These are phyloP conservation scores for Bucorvus abyssinicus DNA, from an alignment of 2,797 vertebrate species.

Conservation along the genomic window DNA sequence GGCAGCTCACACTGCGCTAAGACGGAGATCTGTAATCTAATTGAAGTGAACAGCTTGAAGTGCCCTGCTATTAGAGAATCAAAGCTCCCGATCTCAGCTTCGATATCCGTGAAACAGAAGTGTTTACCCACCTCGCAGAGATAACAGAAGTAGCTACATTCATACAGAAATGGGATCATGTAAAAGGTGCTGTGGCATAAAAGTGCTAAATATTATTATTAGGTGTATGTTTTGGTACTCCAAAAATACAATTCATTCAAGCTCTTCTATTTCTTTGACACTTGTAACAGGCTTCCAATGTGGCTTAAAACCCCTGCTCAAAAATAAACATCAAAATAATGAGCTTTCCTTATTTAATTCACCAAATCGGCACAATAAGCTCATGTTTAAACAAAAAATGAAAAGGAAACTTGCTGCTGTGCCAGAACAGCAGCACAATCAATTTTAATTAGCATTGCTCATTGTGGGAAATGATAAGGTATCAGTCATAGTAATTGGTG, in stretches of 20 bases:
- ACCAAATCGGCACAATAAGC: slow-evolving; percentile 73
- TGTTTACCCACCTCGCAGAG: slow-evolving; percentile 45
- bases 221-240: slow-evolving; percentile 52
- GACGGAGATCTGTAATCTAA: slow-evolving; percentile 17
- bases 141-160: slow-evolving; percentile 1
- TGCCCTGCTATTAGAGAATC: slow-evolving; percentile 36
- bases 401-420: slow-evolving; percentile 69
- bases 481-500: slow-evolving; percentile 82
- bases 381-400: slow-evolving; percentile 73
- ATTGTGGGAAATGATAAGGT: slow-evolving; percentile 82
- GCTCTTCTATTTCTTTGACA: slow-evolving; percentile 51
- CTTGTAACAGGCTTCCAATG: slow-evolving; percentile 61
- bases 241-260: slow-evolving; percentile 29
- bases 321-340: slow-evolving; percentile 72
- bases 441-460: slow-evolving; percentile 84
- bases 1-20: neutral
- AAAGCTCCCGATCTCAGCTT: slow-evolving; percentile 16
- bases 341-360: slow-evolving; percentile 68
- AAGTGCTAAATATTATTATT: slow-evolving; percentile 51
- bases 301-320: slow-evolving; percentile 48
- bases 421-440: slow-evolving; percentile 78
- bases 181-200: neutral
- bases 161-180: slow-evolving; percentile 9
- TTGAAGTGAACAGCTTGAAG: slow-evolving; percentile 25
- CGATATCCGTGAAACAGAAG: slow-evolving; percentile 22